Conservation (phyloP, 2,113 vertebrate genomes). For the Melanerpes aurifrons region DNA sequence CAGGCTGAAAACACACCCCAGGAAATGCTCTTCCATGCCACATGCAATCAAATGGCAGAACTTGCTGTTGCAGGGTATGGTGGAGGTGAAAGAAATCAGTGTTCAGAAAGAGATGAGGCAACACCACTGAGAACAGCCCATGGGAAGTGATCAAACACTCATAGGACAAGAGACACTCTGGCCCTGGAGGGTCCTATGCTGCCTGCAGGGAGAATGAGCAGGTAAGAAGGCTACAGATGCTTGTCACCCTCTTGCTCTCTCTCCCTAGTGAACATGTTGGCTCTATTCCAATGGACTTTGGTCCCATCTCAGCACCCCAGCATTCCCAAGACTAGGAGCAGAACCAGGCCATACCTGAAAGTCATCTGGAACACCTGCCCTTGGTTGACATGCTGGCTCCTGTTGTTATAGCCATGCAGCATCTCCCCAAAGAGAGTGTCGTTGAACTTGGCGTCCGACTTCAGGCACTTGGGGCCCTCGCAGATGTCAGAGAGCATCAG, state of each 20-base stretch:
- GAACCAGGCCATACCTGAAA: conserved; percentile 84
- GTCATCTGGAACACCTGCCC: conserved; percentile 98
- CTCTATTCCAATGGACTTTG: background rate
- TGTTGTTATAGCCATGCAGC: conserved; percentile 96
- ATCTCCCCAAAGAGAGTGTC: conserved; percentile 97
- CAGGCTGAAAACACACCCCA: fast-evolving
- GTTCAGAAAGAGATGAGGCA: background rate
- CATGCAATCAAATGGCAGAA: fast-evolving
- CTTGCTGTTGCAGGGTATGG: fast-evolving
- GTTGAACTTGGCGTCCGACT: conserved; percentile 89
- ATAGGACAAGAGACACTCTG: fast-evolving
- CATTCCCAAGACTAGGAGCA: background rate
- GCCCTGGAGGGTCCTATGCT: background rate
- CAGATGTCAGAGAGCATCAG: conserved; percentile 92
- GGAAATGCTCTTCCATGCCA: background rate
- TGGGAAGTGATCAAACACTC: background rate
- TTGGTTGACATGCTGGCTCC: conserved; percentile 91
- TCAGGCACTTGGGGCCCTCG: conserved; percentile 89
- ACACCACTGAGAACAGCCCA: background rate
- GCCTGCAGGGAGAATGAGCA: background rate
- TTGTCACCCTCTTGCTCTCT: background rate
- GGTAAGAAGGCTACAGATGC: background rate
- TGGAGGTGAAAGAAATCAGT: background rate
- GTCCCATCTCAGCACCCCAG: background rate
- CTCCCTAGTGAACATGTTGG: background rate